Evolutionary conservation across 2,797 vertebrate species (phyloP).

Genomic region (Hirundo rustica): DNA sequence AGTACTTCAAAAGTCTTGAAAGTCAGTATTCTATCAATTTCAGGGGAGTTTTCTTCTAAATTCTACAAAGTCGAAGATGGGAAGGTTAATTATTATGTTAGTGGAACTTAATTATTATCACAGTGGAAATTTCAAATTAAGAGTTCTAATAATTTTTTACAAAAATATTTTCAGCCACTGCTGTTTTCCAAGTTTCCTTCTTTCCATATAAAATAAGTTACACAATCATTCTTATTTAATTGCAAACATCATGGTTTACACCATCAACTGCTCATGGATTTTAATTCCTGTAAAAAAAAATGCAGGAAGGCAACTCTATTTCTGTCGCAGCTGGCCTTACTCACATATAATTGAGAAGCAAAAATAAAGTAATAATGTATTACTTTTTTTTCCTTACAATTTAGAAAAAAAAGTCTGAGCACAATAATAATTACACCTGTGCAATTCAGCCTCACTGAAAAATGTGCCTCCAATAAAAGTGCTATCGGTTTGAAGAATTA

Average conservation of each 20-base stretch:
- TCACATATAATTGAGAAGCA: background rate
- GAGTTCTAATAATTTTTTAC: background rate
- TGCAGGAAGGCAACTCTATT: background rate
- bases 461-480: background rate
- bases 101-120: background rate
- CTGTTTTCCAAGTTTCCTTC: background rate
- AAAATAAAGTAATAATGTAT: too few species aligned
- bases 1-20: background rate
- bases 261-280: background rate
- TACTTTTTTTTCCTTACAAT: background rate
- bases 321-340: background rate
- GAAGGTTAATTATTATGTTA: background rate
- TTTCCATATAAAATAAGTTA: background rate
- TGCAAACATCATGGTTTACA: background rate
- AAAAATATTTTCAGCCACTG: background rate
- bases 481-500: background rate
- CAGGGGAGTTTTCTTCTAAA: background rate
- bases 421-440: background rate
- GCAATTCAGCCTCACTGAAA: background rate
- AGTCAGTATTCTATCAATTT: background rate
- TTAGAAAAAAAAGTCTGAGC: background rate
- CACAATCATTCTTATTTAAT: background rate
- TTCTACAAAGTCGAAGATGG: background rate
- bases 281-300: background rate
- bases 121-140: background rate